phyloP scores from a whole-genome alignment of 2,797 vertebrate genomes.

The Sphenopsis melanotis region DNA sequence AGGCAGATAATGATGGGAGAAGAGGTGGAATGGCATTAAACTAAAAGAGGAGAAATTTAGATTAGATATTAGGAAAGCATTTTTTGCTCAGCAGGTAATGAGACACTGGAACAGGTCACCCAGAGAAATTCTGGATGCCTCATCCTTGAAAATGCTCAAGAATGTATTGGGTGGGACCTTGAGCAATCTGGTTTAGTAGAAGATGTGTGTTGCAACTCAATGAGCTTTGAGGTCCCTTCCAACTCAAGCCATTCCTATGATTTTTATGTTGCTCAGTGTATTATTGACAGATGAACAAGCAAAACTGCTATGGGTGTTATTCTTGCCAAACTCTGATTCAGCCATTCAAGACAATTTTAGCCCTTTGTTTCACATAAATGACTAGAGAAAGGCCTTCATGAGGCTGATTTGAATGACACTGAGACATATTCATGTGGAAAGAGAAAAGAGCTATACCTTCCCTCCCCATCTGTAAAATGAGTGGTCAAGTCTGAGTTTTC shows the following conservation, averaged over 20 bases:
- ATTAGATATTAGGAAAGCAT: accelerated
- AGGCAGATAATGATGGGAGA: too few relatives aligned
- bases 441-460: neutral
- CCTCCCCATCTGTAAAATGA: neutral
- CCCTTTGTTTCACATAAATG: neutral
- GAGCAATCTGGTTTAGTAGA: neutral
- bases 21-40: neutral
- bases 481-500: neutral
- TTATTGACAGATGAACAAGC: neutral
- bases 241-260: neutral
- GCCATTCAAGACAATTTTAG: neutral
- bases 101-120: neutral
- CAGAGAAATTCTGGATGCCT: neutral
- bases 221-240: neutral
- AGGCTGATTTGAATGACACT: neutral
- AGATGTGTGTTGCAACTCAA: neutral
- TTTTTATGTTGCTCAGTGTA: neutral
- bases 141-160: neutral
- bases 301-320: neutral
- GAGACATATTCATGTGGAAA: neutral
- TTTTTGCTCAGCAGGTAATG: neutral
- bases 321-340: neutral
- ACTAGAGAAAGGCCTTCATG: neutral
- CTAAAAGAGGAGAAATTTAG: neutral
- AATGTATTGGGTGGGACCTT: neutral